Conservation (phyloP, 1,140 invertebrate species). For the Apis mellifera region DNA sequence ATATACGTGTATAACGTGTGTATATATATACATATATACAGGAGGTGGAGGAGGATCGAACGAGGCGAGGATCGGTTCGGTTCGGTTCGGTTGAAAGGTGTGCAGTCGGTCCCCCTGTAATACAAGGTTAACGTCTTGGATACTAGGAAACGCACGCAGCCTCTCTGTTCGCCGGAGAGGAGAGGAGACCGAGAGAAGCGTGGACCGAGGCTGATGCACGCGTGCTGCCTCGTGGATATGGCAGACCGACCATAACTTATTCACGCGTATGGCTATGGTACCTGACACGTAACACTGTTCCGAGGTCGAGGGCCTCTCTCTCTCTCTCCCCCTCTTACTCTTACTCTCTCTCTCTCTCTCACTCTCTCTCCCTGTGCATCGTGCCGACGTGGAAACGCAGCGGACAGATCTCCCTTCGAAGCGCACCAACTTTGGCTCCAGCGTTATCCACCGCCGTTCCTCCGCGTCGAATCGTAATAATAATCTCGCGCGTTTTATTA, state of each 20-base stretch:
- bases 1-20: too few species aligned
- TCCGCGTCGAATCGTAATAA: constrained; percentile 19
- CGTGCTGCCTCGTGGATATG: constrained; percentile 66
- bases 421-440: constrained; percentile 8
- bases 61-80: not conserved
- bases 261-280: constrained; percentile 67
- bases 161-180: constrained; percentile 5
- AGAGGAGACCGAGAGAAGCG: constrained; percentile 19
- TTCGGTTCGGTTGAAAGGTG: constrained; percentile 21
- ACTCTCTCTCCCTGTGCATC: constrained; percentile 8
- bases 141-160: constrained; percentile 50
- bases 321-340: constrained; percentile 35
- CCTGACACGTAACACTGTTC: constrained; percentile 69
- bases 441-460: not conserved
- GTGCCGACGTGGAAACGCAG: constrained; percentile 48
- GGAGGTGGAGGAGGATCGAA: constrained; percentile 10
- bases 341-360: constrained; percentile 28
- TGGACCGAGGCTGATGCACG: constrained; percentile 61
- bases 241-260: constrained; percentile 67
- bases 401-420: constrained; percentile 37
- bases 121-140: constrained; percentile 47
- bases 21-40: constrained; percentile 34
- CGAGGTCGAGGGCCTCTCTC: constrained; percentile 63
- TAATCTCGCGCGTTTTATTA: too few species aligned
- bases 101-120: constrained; percentile 1